These are phyloP conservation scores for Meriones psammophilus DNA, from an alignment of 2,797 vertebrate genomes.

Conservation along the genomic window DNA sequence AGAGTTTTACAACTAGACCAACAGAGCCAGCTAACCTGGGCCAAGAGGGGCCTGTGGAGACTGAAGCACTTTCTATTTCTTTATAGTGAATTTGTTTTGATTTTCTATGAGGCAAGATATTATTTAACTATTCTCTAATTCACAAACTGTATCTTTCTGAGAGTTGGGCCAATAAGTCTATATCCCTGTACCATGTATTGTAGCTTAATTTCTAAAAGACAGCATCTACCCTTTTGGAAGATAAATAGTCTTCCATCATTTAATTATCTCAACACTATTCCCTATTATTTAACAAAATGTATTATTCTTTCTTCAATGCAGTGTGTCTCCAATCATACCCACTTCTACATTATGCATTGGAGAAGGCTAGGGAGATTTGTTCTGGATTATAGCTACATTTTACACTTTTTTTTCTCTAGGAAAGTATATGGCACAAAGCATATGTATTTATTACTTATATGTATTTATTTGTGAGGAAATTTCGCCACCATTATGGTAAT, in stretches of 20 bases:
- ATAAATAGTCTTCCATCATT: neutral
- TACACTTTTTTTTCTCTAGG: neutral
- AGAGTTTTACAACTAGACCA: too few species aligned
- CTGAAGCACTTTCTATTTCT: too few species aligned
- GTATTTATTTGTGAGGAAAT: neutral
- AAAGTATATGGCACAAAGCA: neutral
- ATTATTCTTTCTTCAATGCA: neutral
- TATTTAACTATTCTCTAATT: too few species aligned
- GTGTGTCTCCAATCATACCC: neutral
- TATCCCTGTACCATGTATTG: accelerated
- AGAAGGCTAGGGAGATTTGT: neutral
- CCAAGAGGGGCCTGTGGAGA: too few species aligned
- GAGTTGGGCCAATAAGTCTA: neutral
- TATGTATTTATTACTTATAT: neutral
- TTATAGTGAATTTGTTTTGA: neutral
- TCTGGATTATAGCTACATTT: neutral
- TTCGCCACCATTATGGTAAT: neutral
- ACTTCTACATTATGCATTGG: neutral
- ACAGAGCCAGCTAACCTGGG: too few species aligned
- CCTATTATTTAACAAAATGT: neutral
- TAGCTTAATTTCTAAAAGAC: neutral
- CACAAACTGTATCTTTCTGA: neutral
- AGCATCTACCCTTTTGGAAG: neutral
- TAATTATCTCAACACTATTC: neutral
- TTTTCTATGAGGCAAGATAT: neutral